Percentiles rank a stretch among this genome's conserved stretches.
Conservation (phyloP, 1,140 invertebrate species). For the Zaprionus taronus region DNA sequence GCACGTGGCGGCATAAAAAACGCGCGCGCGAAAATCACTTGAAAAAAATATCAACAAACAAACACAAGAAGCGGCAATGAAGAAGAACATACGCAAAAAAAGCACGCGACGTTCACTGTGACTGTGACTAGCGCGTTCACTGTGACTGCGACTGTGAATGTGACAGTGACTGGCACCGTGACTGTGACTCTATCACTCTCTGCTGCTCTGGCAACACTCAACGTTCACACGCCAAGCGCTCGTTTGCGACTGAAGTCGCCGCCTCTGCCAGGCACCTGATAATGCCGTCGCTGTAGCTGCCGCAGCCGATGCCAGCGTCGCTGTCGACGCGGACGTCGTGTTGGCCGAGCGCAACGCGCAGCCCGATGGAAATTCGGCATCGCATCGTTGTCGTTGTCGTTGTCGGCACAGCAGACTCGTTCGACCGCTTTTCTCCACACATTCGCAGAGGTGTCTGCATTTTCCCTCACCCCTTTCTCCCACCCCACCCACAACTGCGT, state of each 20-base stretch:
- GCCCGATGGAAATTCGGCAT: conserved; percentile 11
- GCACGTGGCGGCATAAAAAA: conserved; percentile 45
- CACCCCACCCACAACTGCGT: not conserved
- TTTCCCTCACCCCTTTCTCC: not conserved
- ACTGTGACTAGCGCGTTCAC: conserved; percentile 13
- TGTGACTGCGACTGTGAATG: conserved; percentile 17
- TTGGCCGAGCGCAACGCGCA: not conserved
- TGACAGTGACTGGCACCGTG: not conserved
- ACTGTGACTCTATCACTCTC: not conserved
- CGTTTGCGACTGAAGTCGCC: conserved; percentile 76
- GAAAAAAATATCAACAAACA: conserved; percentile 29
- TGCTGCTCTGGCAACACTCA: conserved; percentile 40
- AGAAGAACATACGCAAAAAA: conserved; percentile 33
- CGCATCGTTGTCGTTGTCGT: conserved; percentile 13
- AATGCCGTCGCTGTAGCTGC: conserved; percentile 51
- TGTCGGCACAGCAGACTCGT: conserved; percentile 41
- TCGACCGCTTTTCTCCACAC: conserved; percentile 68
- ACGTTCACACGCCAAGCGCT: conserved; percentile 73
- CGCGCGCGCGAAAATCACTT: conserved; percentile 44
- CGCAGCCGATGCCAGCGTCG: not conserved
- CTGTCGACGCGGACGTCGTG: conserved; percentile 5
- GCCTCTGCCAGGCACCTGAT: conserved; percentile 59
- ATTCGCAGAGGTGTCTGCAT: conserved; percentile 15
- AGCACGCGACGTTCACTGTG: conserved; percentile 28
- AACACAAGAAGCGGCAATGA: conserved; percentile 14